These are phyloP conservation scores for Ciconia maguari DNA, from an alignment of 2,113 vertebrate species.

Conservation along the genomic window DNA sequence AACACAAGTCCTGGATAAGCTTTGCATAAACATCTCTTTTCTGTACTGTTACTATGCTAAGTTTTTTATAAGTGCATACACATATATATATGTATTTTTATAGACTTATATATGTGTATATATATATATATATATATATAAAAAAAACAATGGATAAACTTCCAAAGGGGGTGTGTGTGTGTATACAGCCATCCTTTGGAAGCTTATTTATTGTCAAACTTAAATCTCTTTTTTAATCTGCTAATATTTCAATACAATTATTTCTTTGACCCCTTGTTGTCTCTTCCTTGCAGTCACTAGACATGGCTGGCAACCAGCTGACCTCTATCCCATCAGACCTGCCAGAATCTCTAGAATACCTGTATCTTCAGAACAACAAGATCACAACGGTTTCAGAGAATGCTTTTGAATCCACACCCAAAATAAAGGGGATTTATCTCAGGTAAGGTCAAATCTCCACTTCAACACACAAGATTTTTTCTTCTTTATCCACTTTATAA, in stretches of 20 bases:
- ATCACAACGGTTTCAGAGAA: constrained; percentile 82
- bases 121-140: neutral
- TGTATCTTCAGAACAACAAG: constrained; percentile 92
- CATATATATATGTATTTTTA: neutral
- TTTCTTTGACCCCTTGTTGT: neutral
- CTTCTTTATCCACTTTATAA: neutral
- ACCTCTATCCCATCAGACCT: constrained; percentile 87
- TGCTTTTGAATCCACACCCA: constrained; percentile 92
- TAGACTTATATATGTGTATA: neutral
- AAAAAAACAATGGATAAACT: neutral
- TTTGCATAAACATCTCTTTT: neutral
- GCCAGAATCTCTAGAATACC: constrained; percentile 89
- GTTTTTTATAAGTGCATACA: neutral
- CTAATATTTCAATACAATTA: neutral
- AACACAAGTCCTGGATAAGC: neutral
- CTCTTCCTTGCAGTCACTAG: constrained; percentile 81
- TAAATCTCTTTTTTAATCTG: neutral
- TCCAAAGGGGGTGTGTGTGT: neutral
- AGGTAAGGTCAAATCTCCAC: constrained; percentile 73
- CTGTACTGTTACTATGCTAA: neutral
- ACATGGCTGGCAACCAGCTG: constrained; percentile 90
- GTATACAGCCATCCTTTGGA: neutral
- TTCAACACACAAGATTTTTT: neutral
- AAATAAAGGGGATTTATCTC: constrained; percentile 94
- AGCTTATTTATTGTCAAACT: neutral